Percentiles rank a stretch among this genome's conserved stretches.
Conservation (phyloP, 2,888 invertebrate species). For the Ypsolopha scabrella region DNA sequence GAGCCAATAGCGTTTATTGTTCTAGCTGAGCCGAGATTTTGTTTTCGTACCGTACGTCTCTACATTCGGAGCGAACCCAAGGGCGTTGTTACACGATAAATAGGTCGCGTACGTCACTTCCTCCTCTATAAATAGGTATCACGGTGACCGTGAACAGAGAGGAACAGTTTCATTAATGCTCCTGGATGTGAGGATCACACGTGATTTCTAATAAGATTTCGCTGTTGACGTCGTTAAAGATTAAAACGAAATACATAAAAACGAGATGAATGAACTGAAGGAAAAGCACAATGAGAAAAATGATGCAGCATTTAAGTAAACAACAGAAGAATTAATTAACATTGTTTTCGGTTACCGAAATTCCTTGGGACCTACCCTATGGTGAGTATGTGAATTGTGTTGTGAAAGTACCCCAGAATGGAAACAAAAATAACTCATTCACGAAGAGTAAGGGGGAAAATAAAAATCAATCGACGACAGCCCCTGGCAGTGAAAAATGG, state of each 20-base stretch:
- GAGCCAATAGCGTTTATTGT: too few species aligned
- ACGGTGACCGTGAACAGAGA: not conserved
- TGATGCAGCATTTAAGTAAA: not conserved
- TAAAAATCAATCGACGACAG: constrained; percentile 34
- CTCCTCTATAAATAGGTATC: not conserved
- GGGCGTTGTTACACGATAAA: not conserved
- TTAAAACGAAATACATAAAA: too few species aligned
- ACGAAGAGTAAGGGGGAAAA: constrained; percentile 41
- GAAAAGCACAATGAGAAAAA: too few species aligned
- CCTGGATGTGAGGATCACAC: not conserved
- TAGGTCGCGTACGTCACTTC: not conserved
- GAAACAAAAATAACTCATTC: constrained; percentile 60
- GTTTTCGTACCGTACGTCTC: too few species aligned
- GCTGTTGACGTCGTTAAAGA: too few species aligned
- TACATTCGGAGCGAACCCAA: not conserved
- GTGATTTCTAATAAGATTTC: not conserved
- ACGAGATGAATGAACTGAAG: too few species aligned
- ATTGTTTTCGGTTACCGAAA: constrained; percentile 29
- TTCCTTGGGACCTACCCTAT: constrained; percentile 46
- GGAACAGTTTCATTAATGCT: not conserved
- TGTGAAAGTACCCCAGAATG: constrained; percentile 41
- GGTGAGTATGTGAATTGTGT: constrained; percentile 22
- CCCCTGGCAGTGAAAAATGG: not conserved
- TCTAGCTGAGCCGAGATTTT: too few species aligned
- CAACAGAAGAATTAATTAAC: not conserved